These are phyloP conservation scores for Anthonomus grandis DNA, from an alignment of 1,140 invertebrate genomes.

Conservation along the genomic window DNA sequence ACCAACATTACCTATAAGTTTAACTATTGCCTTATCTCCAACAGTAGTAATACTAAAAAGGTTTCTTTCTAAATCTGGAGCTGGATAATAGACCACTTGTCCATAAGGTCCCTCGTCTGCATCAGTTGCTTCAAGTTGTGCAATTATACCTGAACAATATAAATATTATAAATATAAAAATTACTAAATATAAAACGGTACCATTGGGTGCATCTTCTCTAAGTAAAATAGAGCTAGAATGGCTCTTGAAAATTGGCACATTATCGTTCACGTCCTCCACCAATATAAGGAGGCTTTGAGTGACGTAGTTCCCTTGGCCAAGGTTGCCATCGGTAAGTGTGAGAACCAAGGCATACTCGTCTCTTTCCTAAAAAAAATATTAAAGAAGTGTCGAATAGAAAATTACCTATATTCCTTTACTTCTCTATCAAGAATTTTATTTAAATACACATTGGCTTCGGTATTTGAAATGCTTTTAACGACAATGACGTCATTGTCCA, in stretches of 20 bases:
- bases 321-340: constrained; percentile 86
- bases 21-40: constrained; percentile 83
- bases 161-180: neutral
- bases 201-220: constrained; percentile 71
- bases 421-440: constrained; percentile 87
- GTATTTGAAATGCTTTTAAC: constrained; percentile 75
- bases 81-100: constrained; percentile 67
- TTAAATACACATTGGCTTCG: constrained; percentile 84
- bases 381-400: neutral
- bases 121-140: constrained; percentile 82
- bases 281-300: constrained; percentile 80
- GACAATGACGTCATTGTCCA: constrained; percentile 77
- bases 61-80: constrained; percentile 72
- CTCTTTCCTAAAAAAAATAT: constrained; percentile 59
- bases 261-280: constrained; percentile 93
- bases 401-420: constrained; percentile 57
- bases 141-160: constrained; percentile 55
- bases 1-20: constrained; percentile 68
- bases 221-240: constrained; percentile 75
- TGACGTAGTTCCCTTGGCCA: constrained; percentile 84
- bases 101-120: constrained; percentile 88
- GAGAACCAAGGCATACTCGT: constrained; percentile 84
- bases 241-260: constrained; percentile 81
- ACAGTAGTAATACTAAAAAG: constrained; percentile 78
- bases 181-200: neutral